Evolutionary conservation across 2,113 vertebrate genomes (phyloP).

Genomic region (Baryphthengus martii): DNA sequence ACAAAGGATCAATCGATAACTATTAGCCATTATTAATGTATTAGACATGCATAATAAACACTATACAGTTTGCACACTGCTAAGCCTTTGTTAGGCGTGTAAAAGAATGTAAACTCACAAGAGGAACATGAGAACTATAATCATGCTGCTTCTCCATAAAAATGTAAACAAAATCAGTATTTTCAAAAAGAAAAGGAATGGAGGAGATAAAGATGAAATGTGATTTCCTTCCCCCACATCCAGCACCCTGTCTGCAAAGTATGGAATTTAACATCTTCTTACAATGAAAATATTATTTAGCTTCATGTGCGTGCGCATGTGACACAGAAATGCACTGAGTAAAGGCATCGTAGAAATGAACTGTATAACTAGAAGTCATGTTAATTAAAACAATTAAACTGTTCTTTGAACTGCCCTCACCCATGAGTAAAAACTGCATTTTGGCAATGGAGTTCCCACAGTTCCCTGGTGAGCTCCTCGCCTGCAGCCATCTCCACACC

Average conservation of each 20-base stretch:
- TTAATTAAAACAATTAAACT: neutral
- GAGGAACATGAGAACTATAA: neutral
- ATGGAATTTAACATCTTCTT: neutral
- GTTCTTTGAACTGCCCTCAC: neutral
- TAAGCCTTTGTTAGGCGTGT: neutral
- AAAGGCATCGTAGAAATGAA: neutral
- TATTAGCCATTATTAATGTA: neutral
- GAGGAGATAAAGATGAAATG: neutral
- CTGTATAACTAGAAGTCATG: neutral
- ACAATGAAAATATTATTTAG: neutral
- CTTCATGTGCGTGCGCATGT: fast-evolving
- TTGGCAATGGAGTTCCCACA: neutral
- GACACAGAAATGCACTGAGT: neutral
- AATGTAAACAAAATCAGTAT: neutral
- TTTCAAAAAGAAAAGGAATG: neutral
- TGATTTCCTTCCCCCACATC: neutral
- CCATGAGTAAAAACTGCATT: neutral
- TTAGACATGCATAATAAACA: neutral
- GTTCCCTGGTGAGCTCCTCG: neutral
- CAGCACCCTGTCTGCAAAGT: neutral
- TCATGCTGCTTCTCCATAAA: neutral
- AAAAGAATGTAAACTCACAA: neutral
- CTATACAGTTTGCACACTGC: neutral
- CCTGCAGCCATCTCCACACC: neutral
- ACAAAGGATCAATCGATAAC: neutral